These are phyloP conservation scores for Enteromius afrohamiltoni DNA, from an alignment of 2,797 vertebrate genomes.

Conservation along the genomic window DNA sequence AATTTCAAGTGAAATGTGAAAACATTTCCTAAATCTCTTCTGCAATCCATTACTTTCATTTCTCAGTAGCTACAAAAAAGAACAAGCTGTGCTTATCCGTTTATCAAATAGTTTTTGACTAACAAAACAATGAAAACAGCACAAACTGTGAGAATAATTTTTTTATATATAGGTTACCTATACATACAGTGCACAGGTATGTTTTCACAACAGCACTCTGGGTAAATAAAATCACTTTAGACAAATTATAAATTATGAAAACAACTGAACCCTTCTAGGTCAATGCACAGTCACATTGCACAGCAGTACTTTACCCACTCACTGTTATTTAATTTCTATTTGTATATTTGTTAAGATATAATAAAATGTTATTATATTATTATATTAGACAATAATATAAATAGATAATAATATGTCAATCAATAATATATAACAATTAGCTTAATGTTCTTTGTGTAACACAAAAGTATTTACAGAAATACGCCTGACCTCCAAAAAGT, in stretches of 20 bases:
- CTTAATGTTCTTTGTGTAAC: constrained; percentile 3
- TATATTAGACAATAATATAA: background rate
- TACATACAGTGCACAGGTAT: background rate
- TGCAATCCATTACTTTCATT: background rate
- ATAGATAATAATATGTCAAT: too few species aligned
- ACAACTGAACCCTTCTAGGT: background rate
- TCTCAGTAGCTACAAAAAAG: background rate
- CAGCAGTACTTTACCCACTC: background rate
- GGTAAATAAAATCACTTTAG: constrained; percentile 62
- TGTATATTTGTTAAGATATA: background rate
- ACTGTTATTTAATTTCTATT: background rate
- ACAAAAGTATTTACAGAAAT: background rate
- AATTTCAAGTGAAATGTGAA: background rate
- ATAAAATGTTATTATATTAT: too few species aligned
- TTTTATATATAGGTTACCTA: background rate
- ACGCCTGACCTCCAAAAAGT: background rate
- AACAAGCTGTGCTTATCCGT: background rate
- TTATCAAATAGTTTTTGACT: background rate
- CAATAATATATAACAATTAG: background rate
- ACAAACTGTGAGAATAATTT: background rate
- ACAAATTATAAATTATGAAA: constrained; percentile 62
- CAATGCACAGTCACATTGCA: constrained; percentile 13
- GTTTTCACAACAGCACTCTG: constrained; percentile 47
- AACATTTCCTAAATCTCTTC: constrained; percentile 3
- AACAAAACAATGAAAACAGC: background rate